Evolutionary conservation across 2,113 vertebrate species (phyloP).

Genomic region (Nematolebias whitei): DNA sequence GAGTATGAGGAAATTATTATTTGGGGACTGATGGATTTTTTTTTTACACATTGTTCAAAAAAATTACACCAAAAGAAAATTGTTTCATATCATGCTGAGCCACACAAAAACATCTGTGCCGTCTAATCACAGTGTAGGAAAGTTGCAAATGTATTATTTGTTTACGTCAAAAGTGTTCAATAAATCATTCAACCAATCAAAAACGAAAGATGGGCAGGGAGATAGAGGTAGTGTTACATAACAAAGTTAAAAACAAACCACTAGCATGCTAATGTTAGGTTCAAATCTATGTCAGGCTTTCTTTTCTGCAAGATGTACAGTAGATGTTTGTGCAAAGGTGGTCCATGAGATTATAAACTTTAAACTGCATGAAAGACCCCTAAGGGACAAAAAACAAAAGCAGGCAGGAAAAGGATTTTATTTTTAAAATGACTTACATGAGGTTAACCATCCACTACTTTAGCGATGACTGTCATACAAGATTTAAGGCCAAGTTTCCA

Average conservation of each 20-base stretch:
- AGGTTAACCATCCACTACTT: conserved; percentile 33
- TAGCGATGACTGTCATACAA: conserved; percentile 8
- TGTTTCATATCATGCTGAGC: no score
- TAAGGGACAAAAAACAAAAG: conserved; percentile 1
- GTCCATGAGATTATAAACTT: conserved; percentile 16
- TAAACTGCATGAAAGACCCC: not conserved
- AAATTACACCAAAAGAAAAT: no score
- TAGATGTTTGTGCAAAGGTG: conserved; percentile 24
- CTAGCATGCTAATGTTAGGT: conserved; percentile 4
- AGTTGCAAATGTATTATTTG: no score
- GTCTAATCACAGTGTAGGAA: no score
- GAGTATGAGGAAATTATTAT: no score
- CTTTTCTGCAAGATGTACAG: conserved; percentile 12
- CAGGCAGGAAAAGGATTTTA: conserved; percentile 12
- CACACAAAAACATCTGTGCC: no score
- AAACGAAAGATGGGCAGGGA: not conserved
- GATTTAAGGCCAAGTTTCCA: conserved; percentile 35
- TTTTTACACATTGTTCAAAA: no score
- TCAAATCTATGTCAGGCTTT: conserved; percentile 11
- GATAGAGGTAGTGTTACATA: not conserved
- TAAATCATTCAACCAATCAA: not conserved
- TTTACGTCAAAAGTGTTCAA: not conserved
- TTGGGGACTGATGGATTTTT: no score
- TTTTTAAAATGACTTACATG: conserved; percentile 16
- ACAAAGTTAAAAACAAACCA: not conserved